Evolutionary conservation across 2,797 vertebrate genomes (phyloP).

Genomic region (Coracias cyanogaster): DNA sequence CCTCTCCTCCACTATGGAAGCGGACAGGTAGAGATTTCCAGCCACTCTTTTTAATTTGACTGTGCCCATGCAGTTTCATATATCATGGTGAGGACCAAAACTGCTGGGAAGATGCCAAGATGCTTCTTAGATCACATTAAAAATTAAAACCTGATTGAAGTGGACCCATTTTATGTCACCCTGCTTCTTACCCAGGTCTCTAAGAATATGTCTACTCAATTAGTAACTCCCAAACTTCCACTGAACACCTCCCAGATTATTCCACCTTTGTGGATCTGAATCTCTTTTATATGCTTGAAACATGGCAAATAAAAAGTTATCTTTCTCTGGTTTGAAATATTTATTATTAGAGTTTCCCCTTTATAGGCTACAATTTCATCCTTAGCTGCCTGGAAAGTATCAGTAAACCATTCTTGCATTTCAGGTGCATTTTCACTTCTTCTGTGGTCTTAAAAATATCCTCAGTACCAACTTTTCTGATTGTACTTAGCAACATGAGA

Average conservation of each 20-base stretch:
- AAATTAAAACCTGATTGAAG: not conserved
- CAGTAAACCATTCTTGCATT: slow-evolving; percentile 3
- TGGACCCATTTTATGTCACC: not conserved
- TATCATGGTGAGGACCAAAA: not conserved
- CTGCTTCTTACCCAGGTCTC: not conserved
- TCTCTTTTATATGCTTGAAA: not conserved
- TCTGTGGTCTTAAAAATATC: not conserved
- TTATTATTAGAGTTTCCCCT: not conserved
- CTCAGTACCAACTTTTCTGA: not conserved
- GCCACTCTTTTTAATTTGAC: not conserved
- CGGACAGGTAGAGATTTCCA: not conserved
- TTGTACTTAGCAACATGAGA: not conserved
- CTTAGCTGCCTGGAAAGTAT: not conserved
- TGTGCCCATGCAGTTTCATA: not conserved
- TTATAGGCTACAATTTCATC: not conserved
- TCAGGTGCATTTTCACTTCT: slow-evolving; percentile 24
- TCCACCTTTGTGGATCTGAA: not conserved
- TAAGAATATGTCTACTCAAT: not conserved
- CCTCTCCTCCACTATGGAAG: accelerated
- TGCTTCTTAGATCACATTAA: not conserved
- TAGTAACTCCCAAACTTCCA: not conserved
- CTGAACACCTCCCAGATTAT: not conserved
- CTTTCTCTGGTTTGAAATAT: not conserved
- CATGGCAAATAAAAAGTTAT: not conserved
- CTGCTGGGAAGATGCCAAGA: not conserved